Evolutionary conservation across 2,113 vertebrate genomes (phyloP).

Genomic region (Bambusicola thoracicus): DNA sequence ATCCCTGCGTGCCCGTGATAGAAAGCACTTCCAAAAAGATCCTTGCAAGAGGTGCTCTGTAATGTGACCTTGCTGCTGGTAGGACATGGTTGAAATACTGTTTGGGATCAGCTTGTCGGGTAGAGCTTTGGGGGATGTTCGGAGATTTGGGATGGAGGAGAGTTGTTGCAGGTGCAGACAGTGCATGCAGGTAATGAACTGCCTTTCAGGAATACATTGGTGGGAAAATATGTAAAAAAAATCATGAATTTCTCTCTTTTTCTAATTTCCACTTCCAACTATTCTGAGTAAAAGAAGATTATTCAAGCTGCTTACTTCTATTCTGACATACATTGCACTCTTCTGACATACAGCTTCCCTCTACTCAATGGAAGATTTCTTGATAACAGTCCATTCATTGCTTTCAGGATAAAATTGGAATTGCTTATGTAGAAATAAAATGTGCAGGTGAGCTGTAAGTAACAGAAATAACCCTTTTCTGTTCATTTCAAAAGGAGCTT

Average conservation of each 20-base stretch:
- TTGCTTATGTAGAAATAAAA: not conserved
- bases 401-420: not conserved
- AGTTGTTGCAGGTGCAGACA: not conserved
- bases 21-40: not conserved
- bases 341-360: not conserved
- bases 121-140: not conserved
- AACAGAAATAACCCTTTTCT: not conserved
- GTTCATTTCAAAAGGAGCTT: not conserved
- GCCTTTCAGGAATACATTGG: not conserved
- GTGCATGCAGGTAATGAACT: not conserved
- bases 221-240: not conserved
- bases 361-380: not conserved
- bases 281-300: not conserved
- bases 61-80: not conserved
- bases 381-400: not conserved
- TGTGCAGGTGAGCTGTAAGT: not conserved
- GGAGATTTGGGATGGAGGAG: not conserved
- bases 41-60: too few species aligned
- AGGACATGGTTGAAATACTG: not conserved
- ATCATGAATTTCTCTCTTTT: not conserved
- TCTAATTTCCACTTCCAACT: not conserved
- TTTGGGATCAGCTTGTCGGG: not conserved
- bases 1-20: fast-evolving
- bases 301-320: not conserved
- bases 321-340: not conserved